phyloP scores from a whole-genome alignment of 1,140 invertebrate genomes.

The Idris sp. region DNA sequence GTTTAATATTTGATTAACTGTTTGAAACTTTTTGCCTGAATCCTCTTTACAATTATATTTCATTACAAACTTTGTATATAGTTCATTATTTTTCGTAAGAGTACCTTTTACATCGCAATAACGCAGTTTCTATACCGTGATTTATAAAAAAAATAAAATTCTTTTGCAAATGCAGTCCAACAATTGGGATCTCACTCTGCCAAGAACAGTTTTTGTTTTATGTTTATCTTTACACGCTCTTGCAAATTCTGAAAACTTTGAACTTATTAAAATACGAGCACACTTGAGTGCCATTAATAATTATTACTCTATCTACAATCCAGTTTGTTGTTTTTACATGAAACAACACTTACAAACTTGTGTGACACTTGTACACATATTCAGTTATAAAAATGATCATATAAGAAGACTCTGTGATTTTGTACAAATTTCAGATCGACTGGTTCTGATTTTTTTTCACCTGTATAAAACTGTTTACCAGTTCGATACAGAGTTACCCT shows the following conservation, averaged over 20 bases:
- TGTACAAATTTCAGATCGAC: too few species aligned
- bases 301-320: slow-evolving; percentile 33
- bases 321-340: slow-evolving; percentile 16
- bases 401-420: slow-evolving; percentile 46
- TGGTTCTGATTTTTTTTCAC: too few species aligned
- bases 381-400: slow-evolving; percentile 57
- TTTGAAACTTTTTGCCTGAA: slow-evolving; percentile 43
- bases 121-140: slow-evolving; percentile 19
- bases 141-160: slow-evolving; percentile 57
- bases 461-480: too few species aligned
- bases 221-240: slow-evolving; percentile 39
- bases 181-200: slow-evolving; percentile 35
- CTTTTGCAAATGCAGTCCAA: slow-evolving; percentile 46
- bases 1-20: slow-evolving; percentile 57
- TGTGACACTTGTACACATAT: slow-evolving; percentile 42
- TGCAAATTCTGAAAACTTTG: slow-evolving; percentile 51
- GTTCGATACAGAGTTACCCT: too few species aligned
- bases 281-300: slow-evolving; percentile 58
- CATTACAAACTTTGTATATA: slow-evolving; percentile 46
- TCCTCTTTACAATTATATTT: slow-evolving; percentile 50
- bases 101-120: slow-evolving; percentile 56
- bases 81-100: slow-evolving; percentile 35
- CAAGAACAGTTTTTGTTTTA: too few species aligned
- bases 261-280: slow-evolving; percentile 54
- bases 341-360: too few species aligned